Conservation (phyloP, 2,113 vertebrate species). For the Limanda limanda region DNA sequence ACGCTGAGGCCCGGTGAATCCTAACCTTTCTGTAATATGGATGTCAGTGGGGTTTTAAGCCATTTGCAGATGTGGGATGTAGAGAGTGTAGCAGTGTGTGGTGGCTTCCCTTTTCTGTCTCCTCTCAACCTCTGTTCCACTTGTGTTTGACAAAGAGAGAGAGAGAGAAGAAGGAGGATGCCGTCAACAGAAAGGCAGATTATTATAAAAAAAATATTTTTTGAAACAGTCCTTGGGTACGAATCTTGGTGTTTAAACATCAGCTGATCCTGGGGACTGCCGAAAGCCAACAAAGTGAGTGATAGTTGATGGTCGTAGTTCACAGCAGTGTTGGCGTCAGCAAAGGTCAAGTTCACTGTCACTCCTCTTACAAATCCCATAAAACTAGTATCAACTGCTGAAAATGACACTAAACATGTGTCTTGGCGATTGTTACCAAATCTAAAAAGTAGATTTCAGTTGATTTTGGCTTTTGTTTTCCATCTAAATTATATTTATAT, state of each 20-base stretch:
- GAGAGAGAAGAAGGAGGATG: constrained; percentile 22
- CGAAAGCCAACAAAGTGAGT: background rate
- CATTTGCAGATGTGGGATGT: constrained; percentile 21
- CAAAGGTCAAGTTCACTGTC: constrained; percentile 40
- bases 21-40: constrained; percentile 3
- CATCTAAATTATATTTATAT: constrained; percentile 74
- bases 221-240: constrained; percentile 6
- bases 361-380: constrained; percentile 24
- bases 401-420: constrained; percentile 8
- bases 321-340: background rate
- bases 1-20: constrained; percentile 81
- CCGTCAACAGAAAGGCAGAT: constrained; percentile 13
- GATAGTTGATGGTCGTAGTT: constrained; percentile 23
- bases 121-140: constrained; percentile 24
- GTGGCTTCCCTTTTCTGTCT: constrained; percentile 60
- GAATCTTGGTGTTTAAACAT: background rate
- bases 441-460: constrained; percentile 43
- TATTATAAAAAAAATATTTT: no score
- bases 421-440: constrained; percentile 19
- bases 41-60: constrained; percentile 27
- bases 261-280: constrained; percentile 3
- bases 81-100: constrained; percentile 23
- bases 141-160: constrained; percentile 7
- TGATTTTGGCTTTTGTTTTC: constrained; percentile 53
- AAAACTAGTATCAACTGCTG: constrained; percentile 32